Evolutionary conservation across 2,797 vertebrate genomes (phyloP).

Genomic region (Poeciliopsis turneri): DNA sequence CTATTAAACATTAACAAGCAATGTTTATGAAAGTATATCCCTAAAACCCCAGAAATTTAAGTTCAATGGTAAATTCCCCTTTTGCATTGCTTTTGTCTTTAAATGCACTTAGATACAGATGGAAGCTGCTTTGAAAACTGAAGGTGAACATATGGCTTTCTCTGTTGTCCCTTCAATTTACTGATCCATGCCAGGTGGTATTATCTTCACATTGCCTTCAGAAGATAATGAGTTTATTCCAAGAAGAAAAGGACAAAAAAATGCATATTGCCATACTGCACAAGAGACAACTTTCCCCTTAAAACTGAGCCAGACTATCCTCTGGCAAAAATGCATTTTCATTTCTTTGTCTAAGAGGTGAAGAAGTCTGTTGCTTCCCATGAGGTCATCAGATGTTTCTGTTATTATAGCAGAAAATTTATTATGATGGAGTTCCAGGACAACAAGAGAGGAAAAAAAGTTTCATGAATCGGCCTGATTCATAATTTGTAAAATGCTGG

Average conservation of each 20-base stretch:
- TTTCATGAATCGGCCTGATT: conserved; percentile 18
- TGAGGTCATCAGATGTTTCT: conserved; percentile 72
- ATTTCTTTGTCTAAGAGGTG: conserved; percentile 50
- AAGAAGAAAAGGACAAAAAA: conserved; percentile 30
- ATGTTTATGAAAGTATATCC: conserved; percentile 77
- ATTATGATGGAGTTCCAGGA: conserved; percentile 46
- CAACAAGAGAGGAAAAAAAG: conserved; percentile 34
- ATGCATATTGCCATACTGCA: conserved; percentile 20
- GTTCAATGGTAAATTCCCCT: conserved; percentile 74
- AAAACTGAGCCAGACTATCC: conserved; percentile 42
- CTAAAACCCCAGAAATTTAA: conserved; percentile 66
- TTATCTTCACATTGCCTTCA: conserved; percentile 59
- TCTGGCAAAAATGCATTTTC: conserved; percentile 46
- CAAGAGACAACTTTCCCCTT: conserved; percentile 12
- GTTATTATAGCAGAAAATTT: conserved; percentile 61
- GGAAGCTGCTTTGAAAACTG: conserved; percentile 72
- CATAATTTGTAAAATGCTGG: conserved; percentile 23
- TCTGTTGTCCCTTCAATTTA: conserved; percentile 72
- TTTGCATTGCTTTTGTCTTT: conserved; percentile 75
- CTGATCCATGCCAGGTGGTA: conserved; percentile 79
- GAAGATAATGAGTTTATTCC: conserved; percentile 66
- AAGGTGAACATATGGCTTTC: conserved; percentile 74
- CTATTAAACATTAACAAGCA: conserved; percentile 68
- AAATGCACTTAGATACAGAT: conserved; percentile 74
- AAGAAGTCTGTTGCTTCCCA: conserved; percentile 48